Percentiles rank a stretch among this genome's conserved stretches.
Conservation (phyloP, 2,797 vertebrate species). For the Neosilurus mollespiculum region DNA sequence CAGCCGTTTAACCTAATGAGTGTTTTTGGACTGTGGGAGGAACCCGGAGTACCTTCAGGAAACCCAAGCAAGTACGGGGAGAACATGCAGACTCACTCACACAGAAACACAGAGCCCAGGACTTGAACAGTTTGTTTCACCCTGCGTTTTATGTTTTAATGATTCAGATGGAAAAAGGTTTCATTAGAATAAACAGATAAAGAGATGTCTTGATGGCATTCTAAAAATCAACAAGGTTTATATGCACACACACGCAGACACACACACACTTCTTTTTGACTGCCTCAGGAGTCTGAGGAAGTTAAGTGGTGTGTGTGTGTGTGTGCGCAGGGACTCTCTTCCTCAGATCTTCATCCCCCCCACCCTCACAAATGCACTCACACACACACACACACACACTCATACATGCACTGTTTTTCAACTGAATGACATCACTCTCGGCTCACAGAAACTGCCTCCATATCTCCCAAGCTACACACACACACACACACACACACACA, state of each 20-base stretch:
- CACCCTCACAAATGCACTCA: constrained; percentile 14
- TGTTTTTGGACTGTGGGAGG: too few species aligned
- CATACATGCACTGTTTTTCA: constrained; percentile 28
- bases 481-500: too few species aligned
- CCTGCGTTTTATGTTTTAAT: neutral
- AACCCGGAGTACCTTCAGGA: too few species aligned
- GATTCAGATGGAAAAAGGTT: neutral
- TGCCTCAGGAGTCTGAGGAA: constrained; percentile 74
- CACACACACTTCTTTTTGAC: constrained; percentile 54
- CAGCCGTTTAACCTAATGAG: too few species aligned
- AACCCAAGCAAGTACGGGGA: too few species aligned
- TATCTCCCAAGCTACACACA: neutral
- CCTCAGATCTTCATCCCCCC: neutral
- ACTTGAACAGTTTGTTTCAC: neutral
- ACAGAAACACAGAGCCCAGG: neutral
- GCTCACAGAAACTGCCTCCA: constrained; percentile 27
- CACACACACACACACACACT: constrained; percentile 22
- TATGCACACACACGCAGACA: neutral
- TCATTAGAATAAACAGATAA: neutral
- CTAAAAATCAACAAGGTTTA: neutral
- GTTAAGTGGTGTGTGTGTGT: neutral
- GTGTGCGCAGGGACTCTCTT: neutral
- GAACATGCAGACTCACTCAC: too few species aligned
- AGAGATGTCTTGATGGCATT: neutral
- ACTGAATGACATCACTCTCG: constrained; percentile 11